Evolutionary conservation across 1,140 invertebrate species (phyloP), one percentile per base, ranked within the genome.

Genomic region (Homalodisca vitripennis): DNA sequence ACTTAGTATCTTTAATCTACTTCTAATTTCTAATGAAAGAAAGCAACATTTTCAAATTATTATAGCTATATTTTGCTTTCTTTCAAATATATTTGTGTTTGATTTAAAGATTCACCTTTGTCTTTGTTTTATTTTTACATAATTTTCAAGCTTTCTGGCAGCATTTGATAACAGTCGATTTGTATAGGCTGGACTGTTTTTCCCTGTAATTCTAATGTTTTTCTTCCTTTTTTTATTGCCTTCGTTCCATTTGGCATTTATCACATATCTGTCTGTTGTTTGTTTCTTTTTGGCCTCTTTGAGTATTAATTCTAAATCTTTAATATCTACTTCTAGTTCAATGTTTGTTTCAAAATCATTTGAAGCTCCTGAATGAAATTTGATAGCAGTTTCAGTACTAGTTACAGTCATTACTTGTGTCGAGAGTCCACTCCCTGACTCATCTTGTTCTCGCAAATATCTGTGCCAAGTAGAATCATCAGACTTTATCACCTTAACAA

Each of bases 41-140:
- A n/a, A n/a, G n/a, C n/a, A n/a, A n/a, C n/a, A n/a, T n/a, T n/a
- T n/a, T n/a, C n/a, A n/a, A n/a, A n/a, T n/a, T n/a, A n/a, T n/a
- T n/a, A n/a, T n/a, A n/a, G n/a, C n/a, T n/a, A n/a, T n/a, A n/a
- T n/a, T n/a, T n/a, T n/a, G n/a, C n/a, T n/a, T n/a, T n/a, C n/a
- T n/a, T n/a, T n/a, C n/a, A n/a, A n/a, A n/a, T n/a, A n/a, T n/a
- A n/a, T n/a, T n/a, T n/a, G n/a, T n/a, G n/a, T n/a, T n/a, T n/a
- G n/a, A n/a, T n/a, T n/a, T n/a, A n/a, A n/a, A n/a, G n/a, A n/a
- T n/a, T n/a, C n/a, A n/a, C n/a, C n/a, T 41, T 41, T 41, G 17
- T 27, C n/a, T 60, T 24, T n/a, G 26, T 70, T 47, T 51, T 26
- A 27, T 66, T 53, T 67, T 53, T 67, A 20, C 12, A 51, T 24